Evolutionary conservation across 2,797 vertebrate species (phyloP), one percentile per base, ranked within the genome.

Genomic region (Propithecus deckenii): DNA sequence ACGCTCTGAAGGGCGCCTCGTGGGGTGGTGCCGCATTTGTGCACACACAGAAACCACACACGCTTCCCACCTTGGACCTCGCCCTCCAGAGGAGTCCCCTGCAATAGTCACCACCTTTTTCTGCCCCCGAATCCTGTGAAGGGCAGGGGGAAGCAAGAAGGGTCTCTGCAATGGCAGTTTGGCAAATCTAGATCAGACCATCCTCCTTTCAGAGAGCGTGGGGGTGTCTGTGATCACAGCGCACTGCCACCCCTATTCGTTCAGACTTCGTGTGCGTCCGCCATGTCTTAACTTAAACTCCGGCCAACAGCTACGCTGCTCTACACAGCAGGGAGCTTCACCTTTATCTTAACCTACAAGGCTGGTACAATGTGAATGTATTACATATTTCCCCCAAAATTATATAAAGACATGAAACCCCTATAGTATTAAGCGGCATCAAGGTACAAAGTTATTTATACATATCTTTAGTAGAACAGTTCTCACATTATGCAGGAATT

Each of bases 21-120:
- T 1, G 2, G 35, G 41, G 67, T 28, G 41, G 57, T 0, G 0
- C n/a, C 15, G 11, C 0, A 0, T 63, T 3, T 2, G 14, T 28
- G 32, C 4, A n/a, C 41, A 78, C 78, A 61, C 50, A 55, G 13
- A 30, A 20, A 2, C n/a, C 91, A 88, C 30, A 48, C 13, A 52
- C 38, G 7, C n/a, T 23, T 25, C 41, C 75, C 55, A 61, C 11
- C 17, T 30, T 2, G 43, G 5, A n/a, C 23, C 7, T 25, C 74
- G 9, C 57, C 67, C 57, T 92, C 23, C 23, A 35, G 55, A 69
- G 12, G 9, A 35, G 7, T 59, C 59, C 50, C 23, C 25, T 46
- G 87, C 71, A 59, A 28, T 7, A 61, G 10, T 65, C 35, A 7
- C 6, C 3, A 38, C 28, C 75, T 65, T 90, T 30, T 69, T 80